Base-by-base conservation (phyloP, 2,888 invertebrate species). In the Ptychoptera albimana region DNA sequence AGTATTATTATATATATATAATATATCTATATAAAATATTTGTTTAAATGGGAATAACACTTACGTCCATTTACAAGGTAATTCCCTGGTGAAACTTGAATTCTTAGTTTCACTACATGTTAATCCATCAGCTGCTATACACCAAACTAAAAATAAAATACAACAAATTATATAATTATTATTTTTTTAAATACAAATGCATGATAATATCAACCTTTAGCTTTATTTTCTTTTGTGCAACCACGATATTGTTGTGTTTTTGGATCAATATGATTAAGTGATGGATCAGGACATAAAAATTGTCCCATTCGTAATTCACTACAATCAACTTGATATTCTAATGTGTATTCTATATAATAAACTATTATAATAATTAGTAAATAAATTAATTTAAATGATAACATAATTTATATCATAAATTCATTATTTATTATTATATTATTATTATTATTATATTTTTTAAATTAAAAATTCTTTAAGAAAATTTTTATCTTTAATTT, bases 1-100 rank as follows among this genome's bases (percentile, higher is more conserved):
- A 14, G 13, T 31, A 14, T 32, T 32, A 11, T n/a, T n/a, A n/a
- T 29, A 48, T 29, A 11, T 31, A 34, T 40, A 31, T 9, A 13
- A 39, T 32, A 37, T 10, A 35, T 41, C 8, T 13, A 42, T n/a
- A 14, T 11, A 13, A 37, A 9, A 37, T 16, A 29, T 42, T 34
- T 32, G 45, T 37, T 37, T 30, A 14, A 43, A 32, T 31, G 36
- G 44, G n/a, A 41, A n/a, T 13, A 45, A 39, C 8, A 79, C 89
- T 79, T 74, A 91, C 88, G 93, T 94, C 86, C 89, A 94, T 71
- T 84, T 83, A 66, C 96, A 96, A 9, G 86, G 82, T 54, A 91
- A 71, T 54, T 86, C 82, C 56, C 72, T 82, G 43, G 73, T 77
- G 61, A 94, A 96, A 12, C 80, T 80, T 31, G 79, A 75, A 60